A percentile compares a stretch with the other conserved stretches of the same genome.
These are phyloP conservation scores for Anoncus sp. DNA, from an alignment of 2,888 invertebrate genomes.

Conservation along the genomic window DNA sequence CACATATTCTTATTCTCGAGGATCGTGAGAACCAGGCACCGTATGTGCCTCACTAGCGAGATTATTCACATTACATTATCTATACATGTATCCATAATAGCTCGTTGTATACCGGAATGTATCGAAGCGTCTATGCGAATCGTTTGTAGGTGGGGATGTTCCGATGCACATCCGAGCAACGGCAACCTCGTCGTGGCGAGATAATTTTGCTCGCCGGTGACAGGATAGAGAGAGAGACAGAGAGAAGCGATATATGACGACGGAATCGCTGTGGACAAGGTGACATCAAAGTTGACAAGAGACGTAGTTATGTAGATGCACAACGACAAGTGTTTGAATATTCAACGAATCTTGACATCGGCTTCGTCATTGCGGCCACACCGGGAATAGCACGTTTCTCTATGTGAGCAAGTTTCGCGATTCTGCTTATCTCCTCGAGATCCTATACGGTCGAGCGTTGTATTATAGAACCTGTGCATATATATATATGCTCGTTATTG, in stretches of 20 bases:
- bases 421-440: slow-evolving; percentile 26
- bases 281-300: slow-evolving; percentile 57
- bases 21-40: not conserved
- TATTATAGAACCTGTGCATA: slow-evolving; percentile 10
- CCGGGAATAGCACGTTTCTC: slow-evolving; percentile 52
- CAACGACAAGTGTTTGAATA: slow-evolving; percentile 70
- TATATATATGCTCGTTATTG: slow-evolving; percentile 22
- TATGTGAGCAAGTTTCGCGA: slow-evolving; percentile 18
- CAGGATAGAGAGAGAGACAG: slow-evolving; percentile 1
- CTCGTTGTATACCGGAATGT: slow-evolving; percentile 2
- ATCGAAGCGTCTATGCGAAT: slow-evolving; percentile 20
- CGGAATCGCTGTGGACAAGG: slow-evolving; percentile 46
- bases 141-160: slow-evolving; percentile 8
- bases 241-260: slow-evolving; percentile 20
- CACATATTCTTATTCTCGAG: slow-evolving; percentile 8
- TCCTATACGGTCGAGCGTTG: slow-evolving; percentile 7
- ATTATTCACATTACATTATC: slow-evolving; percentile 32
- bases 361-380: slow-evolving; percentile 48
- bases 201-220: slow-evolving; percentile 19
- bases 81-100: slow-evolving; percentile 1
- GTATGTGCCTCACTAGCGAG: slow-evolving; percentile 20
- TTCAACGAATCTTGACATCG: slow-evolving; percentile 73
- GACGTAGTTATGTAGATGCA: slow-evolving; percentile 66
- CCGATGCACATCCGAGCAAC: slow-evolving; percentile 30
- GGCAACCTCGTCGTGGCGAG: slow-evolving; percentile 37